Evolutionary conservation across 2,797 vertebrate species (phyloP), one percentile per base, ranked within the genome.

Genomic region (Acestrorhynchus altus): DNA sequence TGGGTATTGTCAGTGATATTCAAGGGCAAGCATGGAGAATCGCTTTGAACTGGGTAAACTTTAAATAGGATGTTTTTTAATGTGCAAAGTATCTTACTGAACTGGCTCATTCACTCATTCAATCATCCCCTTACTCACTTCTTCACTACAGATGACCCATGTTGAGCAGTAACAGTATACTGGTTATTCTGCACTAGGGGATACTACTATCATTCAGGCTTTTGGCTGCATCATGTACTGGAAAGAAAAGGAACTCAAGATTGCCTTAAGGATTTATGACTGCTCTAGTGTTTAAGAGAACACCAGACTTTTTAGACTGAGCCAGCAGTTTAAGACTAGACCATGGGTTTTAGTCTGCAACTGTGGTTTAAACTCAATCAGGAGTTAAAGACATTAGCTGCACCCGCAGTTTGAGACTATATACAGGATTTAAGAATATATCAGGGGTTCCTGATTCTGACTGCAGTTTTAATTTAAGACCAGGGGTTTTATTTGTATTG

Each of bases 21-120:
- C 66, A 68, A 47, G 12, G 12, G 10, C 13, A 67, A 56, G 51
- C 18, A 24, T 22, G 4, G 40, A 57, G 18, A 31, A 70, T 70
- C 47, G 39, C 57, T 67, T n/a, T 39, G 26, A 59, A 40, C 49
- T 65, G 28, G 47, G 44, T 74, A 4, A n/a, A 63, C 28, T 20
- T 15, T 20, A 60, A 60, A 56, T 56, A 56, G 52, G 11, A 4
- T 26, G 52, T 11, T 26, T 20, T 52, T 52, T 52, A 8, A 52
- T 0, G 20, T 52, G n/a, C n/a, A 20, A 52, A 52, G 31, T 35
- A 35, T 16, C 46, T 18, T 5, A 49, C 18, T 4, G 46, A 49
- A 15, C 16, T 49, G 46, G 15, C 46, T 18, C 6, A 16, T 49
- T 15, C n/a, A n/a, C n/a, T n/a, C n/a, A n/a, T n/a, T n/a, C n/a